Conservation (phyloP, 2,797 vertebrate species). For the Eupleurogrammus muticus region DNA sequence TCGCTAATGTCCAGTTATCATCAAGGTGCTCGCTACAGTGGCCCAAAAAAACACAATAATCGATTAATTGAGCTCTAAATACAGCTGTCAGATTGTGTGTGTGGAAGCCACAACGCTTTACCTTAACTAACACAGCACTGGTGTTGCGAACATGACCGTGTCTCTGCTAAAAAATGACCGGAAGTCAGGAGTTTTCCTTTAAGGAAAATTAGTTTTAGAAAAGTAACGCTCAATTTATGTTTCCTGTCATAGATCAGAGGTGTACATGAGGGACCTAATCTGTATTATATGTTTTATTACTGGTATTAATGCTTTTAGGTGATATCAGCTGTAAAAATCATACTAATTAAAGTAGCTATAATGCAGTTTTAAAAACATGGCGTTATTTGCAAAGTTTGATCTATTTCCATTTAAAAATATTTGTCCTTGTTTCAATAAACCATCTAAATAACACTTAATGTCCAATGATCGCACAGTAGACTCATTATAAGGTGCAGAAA, state of each 20-base stretch:
- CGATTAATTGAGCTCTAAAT: not conserved
- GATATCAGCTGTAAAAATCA: too few species aligned
- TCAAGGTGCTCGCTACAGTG: not conserved
- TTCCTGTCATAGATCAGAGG: too few species aligned
- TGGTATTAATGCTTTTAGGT: too few species aligned
- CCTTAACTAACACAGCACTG: too few species aligned
- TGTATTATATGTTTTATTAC: too few species aligned
- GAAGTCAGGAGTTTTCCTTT: not conserved
- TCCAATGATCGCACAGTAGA: not conserved
- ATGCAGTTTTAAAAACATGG: not conserved
- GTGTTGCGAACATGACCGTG: not conserved
- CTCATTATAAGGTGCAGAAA: not conserved
- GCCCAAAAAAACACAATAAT: not conserved
- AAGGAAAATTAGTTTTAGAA: not conserved
- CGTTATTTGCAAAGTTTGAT: not conserved
- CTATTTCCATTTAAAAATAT: not conserved
- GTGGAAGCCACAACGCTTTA: too few species aligned
- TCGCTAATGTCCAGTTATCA: not conserved
- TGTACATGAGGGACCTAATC: too few species aligned
- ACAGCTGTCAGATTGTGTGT: not conserved
- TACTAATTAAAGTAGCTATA: too few species aligned
- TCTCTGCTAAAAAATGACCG: not conserved
- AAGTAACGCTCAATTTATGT: not conserved
- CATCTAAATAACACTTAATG: not conserved
- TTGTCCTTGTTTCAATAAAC: not conserved